phyloP scores from a whole-genome alignment of 2,113 vertebrate species.

The Rhombomys opimus region DNA sequence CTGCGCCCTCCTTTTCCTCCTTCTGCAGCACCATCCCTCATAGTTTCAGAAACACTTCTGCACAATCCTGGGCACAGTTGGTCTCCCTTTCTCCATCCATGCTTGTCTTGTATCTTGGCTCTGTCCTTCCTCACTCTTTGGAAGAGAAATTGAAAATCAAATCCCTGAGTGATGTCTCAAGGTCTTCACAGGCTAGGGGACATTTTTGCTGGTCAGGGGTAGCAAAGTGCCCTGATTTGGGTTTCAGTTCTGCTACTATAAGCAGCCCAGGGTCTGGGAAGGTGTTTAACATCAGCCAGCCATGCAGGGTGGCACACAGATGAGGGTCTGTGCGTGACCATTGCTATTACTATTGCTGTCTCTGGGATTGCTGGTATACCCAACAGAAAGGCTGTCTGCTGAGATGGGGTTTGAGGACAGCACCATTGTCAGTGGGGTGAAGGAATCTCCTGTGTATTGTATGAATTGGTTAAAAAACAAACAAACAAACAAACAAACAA shows the following conservation, averaged over 20 bases:
- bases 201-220: not conserved
- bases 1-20: not conserved
- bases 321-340: fast-evolving
- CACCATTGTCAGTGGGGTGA: not conserved
- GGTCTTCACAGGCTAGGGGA: not conserved
- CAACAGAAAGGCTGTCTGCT: not conserved
- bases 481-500: too few species aligned
- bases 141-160: constrained; percentile 11
- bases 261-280: fast-evolving
- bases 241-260: not conserved
- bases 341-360: fast-evolving
- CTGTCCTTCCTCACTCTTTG: not conserved
- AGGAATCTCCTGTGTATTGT: too few species aligned
- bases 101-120: not conserved
- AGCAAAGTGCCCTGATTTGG: not conserved
- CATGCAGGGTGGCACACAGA: too few species aligned
- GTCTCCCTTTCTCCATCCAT: not conserved
- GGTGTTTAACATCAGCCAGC: not conserved
- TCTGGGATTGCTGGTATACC: not conserved
- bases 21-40: not conserved
- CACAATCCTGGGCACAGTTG: not conserved
- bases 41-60: not conserved
- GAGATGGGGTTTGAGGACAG: not conserved
- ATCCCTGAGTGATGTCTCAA: not conserved
- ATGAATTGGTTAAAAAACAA: too few species aligned